A percentile compares a stretch with the other conserved stretches of the same genome.
phyloP scores from a whole-genome alignment of 2,888 invertebrate species.

The Rugalucina vietnamica region DNA sequence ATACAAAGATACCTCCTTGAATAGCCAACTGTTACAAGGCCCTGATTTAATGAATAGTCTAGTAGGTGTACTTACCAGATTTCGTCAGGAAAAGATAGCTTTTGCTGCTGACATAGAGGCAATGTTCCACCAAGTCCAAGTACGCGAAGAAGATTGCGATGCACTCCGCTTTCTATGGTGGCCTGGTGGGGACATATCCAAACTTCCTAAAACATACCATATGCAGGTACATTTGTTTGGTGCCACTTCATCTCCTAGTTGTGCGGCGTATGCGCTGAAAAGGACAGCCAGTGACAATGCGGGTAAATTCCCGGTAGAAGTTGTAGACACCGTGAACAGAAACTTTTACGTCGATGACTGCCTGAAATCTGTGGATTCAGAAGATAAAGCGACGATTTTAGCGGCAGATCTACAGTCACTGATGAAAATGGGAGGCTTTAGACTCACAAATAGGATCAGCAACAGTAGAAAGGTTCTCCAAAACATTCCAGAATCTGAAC shows the following conservation, averaged over 20 bases:
- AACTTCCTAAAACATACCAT: slow-evolving; percentile 24
- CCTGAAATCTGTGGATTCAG: slow-evolving; percentile 35
- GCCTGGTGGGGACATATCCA: slow-evolving; percentile 35
- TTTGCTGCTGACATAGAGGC: slow-evolving; percentile 54
- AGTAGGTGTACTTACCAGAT: slow-evolving; percentile 47
- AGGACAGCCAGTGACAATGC: slow-evolving; percentile 41
- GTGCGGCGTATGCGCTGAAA: slow-evolving; percentile 45
- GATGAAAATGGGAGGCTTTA: slow-evolving; percentile 39
- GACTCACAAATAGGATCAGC: slow-evolving; percentile 39
- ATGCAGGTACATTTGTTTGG: slow-evolving; percentile 60
- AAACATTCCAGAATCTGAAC: slow-evolving; percentile 36
- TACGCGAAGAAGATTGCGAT: slow-evolving; percentile 37
- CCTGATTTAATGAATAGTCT: slow-evolving; percentile 57
- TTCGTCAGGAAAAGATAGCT: slow-evolving; percentile 46
- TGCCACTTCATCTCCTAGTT: slow-evolving; percentile 56
- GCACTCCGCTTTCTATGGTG: slow-evolving; percentile 57
- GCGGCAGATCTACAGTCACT: slow-evolving; percentile 34
- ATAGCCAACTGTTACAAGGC: slow-evolving; percentile 52
- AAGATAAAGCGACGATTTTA: slow-evolving; percentile 22
- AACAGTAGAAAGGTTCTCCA: slow-evolving; percentile 38
- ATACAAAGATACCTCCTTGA: slow-evolving; percentile 56
- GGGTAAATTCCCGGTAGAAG: slow-evolving; percentile 22
- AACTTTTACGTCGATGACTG: slow-evolving; percentile 43
- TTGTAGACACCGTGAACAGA: slow-evolving; percentile 24
- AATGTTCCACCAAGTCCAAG: slow-evolving; percentile 60